Evolutionary conservation across 1,140 invertebrate genomes (phyloP), one percentile per base, ranked within the genome.

Genomic region (Drosophila bipectinata): DNA sequence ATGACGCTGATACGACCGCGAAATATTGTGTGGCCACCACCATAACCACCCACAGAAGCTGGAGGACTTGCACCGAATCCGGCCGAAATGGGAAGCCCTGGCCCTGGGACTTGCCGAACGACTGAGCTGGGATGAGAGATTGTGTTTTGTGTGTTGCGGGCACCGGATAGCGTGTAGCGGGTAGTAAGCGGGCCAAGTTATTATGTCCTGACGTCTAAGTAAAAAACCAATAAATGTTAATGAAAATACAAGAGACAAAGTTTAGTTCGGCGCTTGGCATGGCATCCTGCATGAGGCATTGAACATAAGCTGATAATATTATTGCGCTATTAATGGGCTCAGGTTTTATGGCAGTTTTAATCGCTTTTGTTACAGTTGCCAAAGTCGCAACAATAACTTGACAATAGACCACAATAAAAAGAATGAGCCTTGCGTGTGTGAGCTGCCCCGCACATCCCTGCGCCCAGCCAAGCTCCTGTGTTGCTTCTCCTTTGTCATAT

Each of bases 221-320:
- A 89, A 79, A 88, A 89, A 85, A 89, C 84, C 84, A 88, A 88
- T 88, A 88, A 88, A 90, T 88, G 84, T 88, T 88, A 88, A 88
- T 88, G 84, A 88, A 87, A 88, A 88, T 88, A 83, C 72, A 88
- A 88, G 72, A 88, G 84, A 88, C 84, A 84, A 89, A 84, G 84
- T 89, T 88, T 79, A 79, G 82, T 82, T 78, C 49, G 45, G 9
- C 30, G 51, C 49, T 60, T 45, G 45, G 9, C 37, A 18, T 18
- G 18, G 18, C 18, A 18, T 64, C 59, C 68, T 63, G 76, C 61
- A 69, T 63, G 69, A 77, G 84, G 77, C 84, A 88, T 87, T 64
- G 82, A 88, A 83, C 83, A 90, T 77, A 84, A 90, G 80, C 80
- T 77, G 83, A 89, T 89, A 90, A 90, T 88, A 85, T 89, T 90